A percentile compares a stretch with the other conserved stretches of the same genome.
These are phyloP conservation scores for Enteromius paludinosus DNA, from an alignment of 2,797 vertebrate species.

Conservation along the genomic window DNA sequence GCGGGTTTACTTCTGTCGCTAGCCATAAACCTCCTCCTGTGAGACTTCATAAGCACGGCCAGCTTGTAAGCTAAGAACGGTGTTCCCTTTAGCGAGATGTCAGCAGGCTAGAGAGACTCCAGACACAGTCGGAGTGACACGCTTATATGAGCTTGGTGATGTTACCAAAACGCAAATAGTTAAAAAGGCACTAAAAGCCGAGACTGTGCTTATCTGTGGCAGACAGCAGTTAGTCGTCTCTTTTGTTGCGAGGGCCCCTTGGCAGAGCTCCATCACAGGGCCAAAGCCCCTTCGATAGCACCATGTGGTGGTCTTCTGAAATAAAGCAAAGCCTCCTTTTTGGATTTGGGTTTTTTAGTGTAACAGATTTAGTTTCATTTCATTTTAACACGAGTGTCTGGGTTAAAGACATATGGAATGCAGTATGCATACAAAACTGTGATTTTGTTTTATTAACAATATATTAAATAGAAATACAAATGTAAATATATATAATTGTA, in stretches of 20 bases:
- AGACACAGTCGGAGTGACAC: constrained; percentile 37
- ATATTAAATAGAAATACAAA: not conserved
- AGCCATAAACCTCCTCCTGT: constrained; percentile 42
- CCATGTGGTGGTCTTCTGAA: not conserved
- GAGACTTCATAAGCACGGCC: constrained; percentile 37
- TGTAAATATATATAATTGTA: not conserved
- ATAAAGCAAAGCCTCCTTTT: not conserved
- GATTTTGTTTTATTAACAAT: too few species aligned
- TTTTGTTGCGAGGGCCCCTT: constrained; percentile 5
- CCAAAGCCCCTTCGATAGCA: constrained; percentile 1
- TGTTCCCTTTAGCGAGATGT: constrained; percentile 45
- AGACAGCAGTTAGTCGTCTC: constrained; percentile 28
- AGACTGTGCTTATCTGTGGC: constrained; percentile 33
- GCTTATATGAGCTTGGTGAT: constrained; percentile 4
- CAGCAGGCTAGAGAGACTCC: constrained; percentile 27
- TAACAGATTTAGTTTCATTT: not conserved
- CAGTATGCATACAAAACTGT: not conserved
- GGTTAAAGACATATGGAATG: not conserved
- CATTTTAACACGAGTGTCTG: not conserved
- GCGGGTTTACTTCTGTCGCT: constrained; percentile 31
- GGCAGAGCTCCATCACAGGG: constrained; percentile 28
- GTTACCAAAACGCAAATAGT: constrained; percentile 12
- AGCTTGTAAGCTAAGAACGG: constrained; percentile 19
- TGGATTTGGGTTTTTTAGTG: not conserved
- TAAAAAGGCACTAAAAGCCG: constrained; percentile 24